Evolutionary conservation across 2,888 invertebrate species (phyloP).

Genomic region (Tribolium freemani): DNA sequence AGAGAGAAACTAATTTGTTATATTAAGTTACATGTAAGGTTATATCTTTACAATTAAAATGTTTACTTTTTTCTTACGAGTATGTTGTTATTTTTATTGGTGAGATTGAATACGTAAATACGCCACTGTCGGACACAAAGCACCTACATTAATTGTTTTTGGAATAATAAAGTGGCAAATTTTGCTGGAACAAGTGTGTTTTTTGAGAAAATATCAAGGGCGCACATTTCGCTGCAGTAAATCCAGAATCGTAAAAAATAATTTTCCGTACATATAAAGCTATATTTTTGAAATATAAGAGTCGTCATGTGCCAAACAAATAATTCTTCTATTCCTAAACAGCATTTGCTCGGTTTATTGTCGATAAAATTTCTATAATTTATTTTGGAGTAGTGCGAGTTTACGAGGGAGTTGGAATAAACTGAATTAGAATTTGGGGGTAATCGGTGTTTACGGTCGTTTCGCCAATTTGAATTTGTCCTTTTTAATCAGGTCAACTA

Average conservation of each 20-base stretch:
- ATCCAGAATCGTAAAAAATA: constrained; percentile 11
- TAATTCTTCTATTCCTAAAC: neutral
- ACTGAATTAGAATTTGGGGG: neutral
- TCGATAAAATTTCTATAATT: neutral
- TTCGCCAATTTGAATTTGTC: neutral
- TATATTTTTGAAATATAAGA: neutral
- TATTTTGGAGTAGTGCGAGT: neutral
- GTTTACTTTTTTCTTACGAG: too few relatives aligned
- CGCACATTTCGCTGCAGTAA: constrained; percentile 13
- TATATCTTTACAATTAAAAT: too few relatives aligned
- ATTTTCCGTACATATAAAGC: constrained; percentile 1
- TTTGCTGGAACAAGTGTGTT: too few relatives aligned
- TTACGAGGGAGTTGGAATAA: neutral
- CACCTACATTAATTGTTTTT: too few relatives aligned
- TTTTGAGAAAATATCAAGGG: neutral
- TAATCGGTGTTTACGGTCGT: neutral
- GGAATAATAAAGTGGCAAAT: neutral
- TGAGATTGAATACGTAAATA: too few relatives aligned
- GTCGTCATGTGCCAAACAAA: constrained; percentile 12
- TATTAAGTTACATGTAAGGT: too few relatives aligned
- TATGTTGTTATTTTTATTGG: too few relatives aligned
- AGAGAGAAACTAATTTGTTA: too few relatives aligned
- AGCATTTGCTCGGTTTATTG: neutral
- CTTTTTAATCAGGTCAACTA: neutral
- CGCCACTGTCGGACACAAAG: too few relatives aligned